These are phyloP conservation scores for Cyclargus thomasi DNA, from an alignment of 1,140 invertebrate genomes.

Conservation along the genomic window DNA sequence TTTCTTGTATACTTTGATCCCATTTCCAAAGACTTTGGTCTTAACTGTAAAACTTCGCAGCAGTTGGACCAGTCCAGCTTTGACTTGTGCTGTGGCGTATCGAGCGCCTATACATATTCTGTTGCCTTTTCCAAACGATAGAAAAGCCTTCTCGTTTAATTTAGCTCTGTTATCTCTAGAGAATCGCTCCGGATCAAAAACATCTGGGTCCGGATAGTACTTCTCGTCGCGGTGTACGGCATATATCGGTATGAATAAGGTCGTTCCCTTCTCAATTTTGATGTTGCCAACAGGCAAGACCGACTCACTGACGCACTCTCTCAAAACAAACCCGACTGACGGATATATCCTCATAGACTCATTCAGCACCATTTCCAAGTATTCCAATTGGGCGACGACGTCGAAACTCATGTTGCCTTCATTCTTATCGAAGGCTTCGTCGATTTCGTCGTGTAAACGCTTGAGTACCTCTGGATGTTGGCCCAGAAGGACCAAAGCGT, in stretches of 20 bases:
- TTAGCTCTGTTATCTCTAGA: constrained; percentile 50
- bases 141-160: constrained; percentile 71
- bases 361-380: constrained; percentile 64
- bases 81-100: constrained; percentile 69
- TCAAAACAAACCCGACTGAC: constrained; percentile 50
- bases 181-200: constrained; percentile 78
- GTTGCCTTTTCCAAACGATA: constrained; percentile 83
- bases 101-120: constrained; percentile 79
- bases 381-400: constrained; percentile 47
- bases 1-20: too few relatives aligned
- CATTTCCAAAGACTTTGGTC: neutral
- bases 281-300: constrained; percentile 57
- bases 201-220: constrained; percentile 76
- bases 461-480: constrained; percentile 56
- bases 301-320: constrained; percentile 59
- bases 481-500: constrained; percentile 46
- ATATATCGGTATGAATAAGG: constrained; percentile 73
- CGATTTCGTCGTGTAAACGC: constrained; percentile 58
- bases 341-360: constrained; percentile 69
- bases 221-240: constrained; percentile 76
- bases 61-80: constrained; percentile 49
- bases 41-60: constrained; percentile 27
- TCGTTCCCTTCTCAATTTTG: constrained; percentile 64
- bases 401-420: constrained; percentile 60
- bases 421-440: constrained; percentile 37